Percentiles rank a stretch among this genome's conserved stretches.
These are phyloP conservation scores for Shargacucullia verbasci DNA, from an alignment of 2,888 invertebrate genomes.

Conservation along the genomic window DNA sequence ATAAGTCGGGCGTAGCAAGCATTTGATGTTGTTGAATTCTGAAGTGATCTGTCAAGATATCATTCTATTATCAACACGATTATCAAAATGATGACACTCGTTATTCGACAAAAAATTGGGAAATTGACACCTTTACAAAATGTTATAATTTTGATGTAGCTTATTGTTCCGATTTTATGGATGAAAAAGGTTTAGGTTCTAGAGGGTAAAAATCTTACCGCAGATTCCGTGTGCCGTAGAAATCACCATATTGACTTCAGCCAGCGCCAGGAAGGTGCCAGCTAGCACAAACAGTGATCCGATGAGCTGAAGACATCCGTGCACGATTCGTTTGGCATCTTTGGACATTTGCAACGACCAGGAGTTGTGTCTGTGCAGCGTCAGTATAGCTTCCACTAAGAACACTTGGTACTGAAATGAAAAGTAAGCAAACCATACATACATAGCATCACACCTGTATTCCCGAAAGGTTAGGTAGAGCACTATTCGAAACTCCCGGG, in stretches of 20 bases:
- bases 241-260: conserved; percentile 74
- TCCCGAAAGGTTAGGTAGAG: no score
- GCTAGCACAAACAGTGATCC: conserved; percentile 85
- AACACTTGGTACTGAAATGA: conserved; percentile 85
- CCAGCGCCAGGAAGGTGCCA: conserved; percentile 84
- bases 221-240: conserved; percentile 82
- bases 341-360: conserved; percentile 82
- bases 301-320: conserved; percentile 86
- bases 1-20: not conserved
- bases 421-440: not conserved
- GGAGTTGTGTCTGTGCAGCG: conserved; percentile 83
- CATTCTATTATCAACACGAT: conserved; percentile 22
- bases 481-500: no score
- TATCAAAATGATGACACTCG: conserved; percentile 18
- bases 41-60: conserved; percentile 37
- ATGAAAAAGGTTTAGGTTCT: no score
- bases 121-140: conserved; percentile 1
- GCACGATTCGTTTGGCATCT: conserved; percentile 81
- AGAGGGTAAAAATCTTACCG: conserved; percentile 67
- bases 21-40: conserved; percentile 25
- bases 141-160: no score
- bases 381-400: conserved; percentile 84
- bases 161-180: no score
- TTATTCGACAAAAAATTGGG: conserved; percentile 26
- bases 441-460: no score